Evolutionary conservation across 2,113 vertebrate genomes (phyloP).

Genomic region (Donacobius atricapilla): DNA sequence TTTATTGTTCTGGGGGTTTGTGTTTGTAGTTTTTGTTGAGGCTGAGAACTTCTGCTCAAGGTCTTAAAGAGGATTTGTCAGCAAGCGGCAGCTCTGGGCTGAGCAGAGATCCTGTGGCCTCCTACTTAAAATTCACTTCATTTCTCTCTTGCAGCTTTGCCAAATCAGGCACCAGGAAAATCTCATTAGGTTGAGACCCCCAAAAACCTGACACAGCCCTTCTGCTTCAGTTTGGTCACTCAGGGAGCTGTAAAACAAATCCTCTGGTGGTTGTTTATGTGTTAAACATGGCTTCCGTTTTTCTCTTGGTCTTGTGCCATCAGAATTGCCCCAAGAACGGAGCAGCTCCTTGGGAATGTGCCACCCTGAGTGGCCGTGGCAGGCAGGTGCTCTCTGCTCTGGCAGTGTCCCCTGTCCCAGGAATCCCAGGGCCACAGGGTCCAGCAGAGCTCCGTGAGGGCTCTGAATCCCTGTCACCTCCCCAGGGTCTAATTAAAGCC

Average conservation of each 20-base stretch:
- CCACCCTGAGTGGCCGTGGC: fast-evolving
- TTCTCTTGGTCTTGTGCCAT: neutral
- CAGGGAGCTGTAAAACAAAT: neutral
- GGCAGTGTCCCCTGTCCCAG: fast-evolving
- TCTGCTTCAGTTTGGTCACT: neutral
- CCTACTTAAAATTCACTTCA: neutral
- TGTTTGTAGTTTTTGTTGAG: neutral
- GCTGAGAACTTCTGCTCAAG: neutral
- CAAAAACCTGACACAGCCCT: fast-evolving
- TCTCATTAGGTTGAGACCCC: neutral
- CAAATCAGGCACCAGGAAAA: neutral
- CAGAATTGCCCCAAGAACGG: neutral
- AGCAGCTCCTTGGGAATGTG: neutral
- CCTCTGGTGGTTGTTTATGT: fast-evolving
- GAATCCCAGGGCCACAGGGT: neutral
- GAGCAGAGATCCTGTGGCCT: fast-evolving
- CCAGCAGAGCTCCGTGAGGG: fast-evolving
- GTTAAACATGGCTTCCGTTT: neutral
- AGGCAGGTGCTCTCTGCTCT: neutral
- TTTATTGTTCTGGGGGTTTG: neutral
- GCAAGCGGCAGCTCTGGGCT: neutral
- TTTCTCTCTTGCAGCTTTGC: neutral
- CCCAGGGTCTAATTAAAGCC: neutral
- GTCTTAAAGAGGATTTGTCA: neutral
- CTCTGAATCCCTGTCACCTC: neutral